These are phyloP conservation scores for Nannoperca australis DNA, from an alignment of 2,797 vertebrate species.

Conservation along the genomic window DNA sequence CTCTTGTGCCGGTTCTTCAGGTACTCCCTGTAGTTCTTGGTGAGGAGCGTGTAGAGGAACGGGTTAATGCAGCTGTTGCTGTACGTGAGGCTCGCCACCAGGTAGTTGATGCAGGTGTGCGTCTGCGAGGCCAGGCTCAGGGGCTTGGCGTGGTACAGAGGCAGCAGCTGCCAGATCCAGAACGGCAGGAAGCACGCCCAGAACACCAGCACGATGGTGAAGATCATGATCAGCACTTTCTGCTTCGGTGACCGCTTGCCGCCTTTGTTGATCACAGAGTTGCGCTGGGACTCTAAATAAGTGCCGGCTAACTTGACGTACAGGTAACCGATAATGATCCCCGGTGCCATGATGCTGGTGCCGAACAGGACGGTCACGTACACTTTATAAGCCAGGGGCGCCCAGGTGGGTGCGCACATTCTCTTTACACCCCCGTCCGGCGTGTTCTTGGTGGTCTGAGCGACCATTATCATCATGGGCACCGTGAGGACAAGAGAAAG, in stretches of 20 bases:
- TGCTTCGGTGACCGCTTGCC: slow-evolving; percentile 89
- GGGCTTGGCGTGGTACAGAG: slow-evolving; percentile 88
- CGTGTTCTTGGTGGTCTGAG: slow-evolving; percentile 81
- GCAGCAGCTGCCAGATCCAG: slow-evolving; percentile 94
- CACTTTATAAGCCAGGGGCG: slow-evolving; percentile 88
- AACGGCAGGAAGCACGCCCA: slow-evolving; percentile 95
- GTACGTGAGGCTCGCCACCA: slow-evolving; percentile 91
- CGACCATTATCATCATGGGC: slow-evolving; percentile 93
- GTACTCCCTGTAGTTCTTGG: slow-evolving; percentile 90
- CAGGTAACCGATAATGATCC: slow-evolving; percentile 91
- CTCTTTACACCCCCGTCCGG: slow-evolving; percentile 86
- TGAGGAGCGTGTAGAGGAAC: slow-evolving; percentile 90
- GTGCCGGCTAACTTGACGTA: slow-evolving; percentile 90
- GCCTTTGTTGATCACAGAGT: slow-evolving; percentile 82
- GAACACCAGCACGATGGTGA: slow-evolving; percentile 93
- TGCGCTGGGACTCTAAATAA: slow-evolving; percentile 90
- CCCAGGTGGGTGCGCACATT: slow-evolving; percentile 92
- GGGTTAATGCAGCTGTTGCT: slow-evolving; percentile 92
- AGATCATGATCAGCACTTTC: slow-evolving; percentile 92
- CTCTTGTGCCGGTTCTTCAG: slow-evolving; percentile 89
- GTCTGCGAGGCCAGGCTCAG: slow-evolving; percentile 88
- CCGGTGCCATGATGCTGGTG: slow-evolving; percentile 94
- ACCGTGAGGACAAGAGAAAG: slow-evolving; percentile 89
- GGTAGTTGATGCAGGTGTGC: slow-evolving; percentile 93
- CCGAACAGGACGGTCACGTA: slow-evolving; percentile 92